These are phyloP conservation scores for Lobophora halterata DNA, from an alignment of 2,888 invertebrate genomes.

Conservation along the genomic window DNA sequence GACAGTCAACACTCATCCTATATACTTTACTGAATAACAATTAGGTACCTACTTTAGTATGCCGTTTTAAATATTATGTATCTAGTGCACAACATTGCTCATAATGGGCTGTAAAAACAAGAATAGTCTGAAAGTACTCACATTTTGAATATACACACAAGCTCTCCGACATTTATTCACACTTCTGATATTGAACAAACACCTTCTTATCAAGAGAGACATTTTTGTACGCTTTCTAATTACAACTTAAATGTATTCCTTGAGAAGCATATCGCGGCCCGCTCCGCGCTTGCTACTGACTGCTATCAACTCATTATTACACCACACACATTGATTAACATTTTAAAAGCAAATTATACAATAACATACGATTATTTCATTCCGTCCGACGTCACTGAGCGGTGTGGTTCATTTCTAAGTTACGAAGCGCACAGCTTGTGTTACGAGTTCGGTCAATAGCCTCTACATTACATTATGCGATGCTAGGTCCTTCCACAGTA, in stretches of 20 bases:
- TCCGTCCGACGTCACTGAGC: slow-evolving; percentile 33
- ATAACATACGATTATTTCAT: slow-evolving; percentile 41
- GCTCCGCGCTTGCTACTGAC: slow-evolving; percentile 47
- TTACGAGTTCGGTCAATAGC: slow-evolving; percentile 5
- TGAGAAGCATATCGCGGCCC: slow-evolving; percentile 38
- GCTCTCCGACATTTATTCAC: slow-evolving; percentile 51
- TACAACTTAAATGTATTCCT: slow-evolving; percentile 15
- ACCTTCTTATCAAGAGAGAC: slow-evolving; percentile 61
- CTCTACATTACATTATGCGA: slow-evolving; percentile 1
- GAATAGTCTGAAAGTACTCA: slow-evolving; percentile 55
- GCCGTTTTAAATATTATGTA: too few relatives aligned
- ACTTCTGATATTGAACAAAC: slow-evolving; percentile 52
- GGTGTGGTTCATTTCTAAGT: slow-evolving; percentile 5
- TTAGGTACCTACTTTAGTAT: too few relatives aligned
- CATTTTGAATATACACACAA: slow-evolving; percentile 45
- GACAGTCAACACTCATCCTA: too few relatives aligned
- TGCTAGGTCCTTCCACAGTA: slow-evolving; percentile 13
- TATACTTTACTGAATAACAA: too few relatives aligned
- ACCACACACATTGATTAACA: slow-evolving; percentile 58
- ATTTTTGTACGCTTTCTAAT: slow-evolving; percentile 35
- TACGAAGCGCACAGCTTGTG: slow-evolving; percentile 1
- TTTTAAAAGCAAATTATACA: slow-evolving; percentile 54
- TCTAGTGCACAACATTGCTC: too few relatives aligned
- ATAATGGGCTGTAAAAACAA: too few relatives aligned
- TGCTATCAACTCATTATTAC: slow-evolving; percentile 63